Conservation (phyloP, 2,888 invertebrate genomes). For the Chironomus tentans region DNA sequence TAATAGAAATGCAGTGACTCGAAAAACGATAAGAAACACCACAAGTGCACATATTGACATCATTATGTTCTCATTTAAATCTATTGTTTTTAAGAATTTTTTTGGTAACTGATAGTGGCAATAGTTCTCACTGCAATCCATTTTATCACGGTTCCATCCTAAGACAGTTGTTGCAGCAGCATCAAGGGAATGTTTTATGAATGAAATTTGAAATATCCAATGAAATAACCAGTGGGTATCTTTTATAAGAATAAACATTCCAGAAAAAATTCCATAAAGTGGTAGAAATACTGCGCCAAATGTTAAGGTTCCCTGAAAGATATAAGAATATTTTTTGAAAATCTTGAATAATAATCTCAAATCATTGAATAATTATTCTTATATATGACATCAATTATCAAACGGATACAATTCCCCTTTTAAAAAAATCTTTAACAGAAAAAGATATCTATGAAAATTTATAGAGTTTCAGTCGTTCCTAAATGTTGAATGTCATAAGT, state of each 20-base stretch:
- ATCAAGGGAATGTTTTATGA: constrained; percentile 80
- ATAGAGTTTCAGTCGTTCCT: too few species aligned
- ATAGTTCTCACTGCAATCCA: constrained; percentile 64
- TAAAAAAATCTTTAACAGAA: too few species aligned
- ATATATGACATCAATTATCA: too few species aligned
- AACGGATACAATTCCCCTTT: too few species aligned
- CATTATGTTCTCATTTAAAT: constrained; percentile 58
- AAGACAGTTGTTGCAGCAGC: constrained; percentile 73
- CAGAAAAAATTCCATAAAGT: constrained; percentile 83
- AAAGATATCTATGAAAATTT: too few species aligned
- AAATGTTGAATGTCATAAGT: too few species aligned
- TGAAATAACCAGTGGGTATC: constrained; percentile 69
- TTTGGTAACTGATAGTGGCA: constrained; percentile 64
- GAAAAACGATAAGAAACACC: constrained; percentile 52
- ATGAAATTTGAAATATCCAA: constrained; percentile 83
- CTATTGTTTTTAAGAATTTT: constrained; percentile 63
- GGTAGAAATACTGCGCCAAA: constrained; percentile 84
- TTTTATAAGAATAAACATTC: constrained; percentile 77
- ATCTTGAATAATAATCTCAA: too few species aligned
- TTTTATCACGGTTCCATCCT: constrained; percentile 64
- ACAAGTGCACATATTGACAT: constrained; percentile 56
- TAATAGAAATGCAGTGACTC: constrained; percentile 56
- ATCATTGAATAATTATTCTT: too few species aligned
- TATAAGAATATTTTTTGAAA: too few species aligned
- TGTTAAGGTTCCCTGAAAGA: constrained; percentile 68